Evolutionary conservation across 2,797 vertebrate genomes (phyloP).

Genomic region (Lates japonicus): DNA sequence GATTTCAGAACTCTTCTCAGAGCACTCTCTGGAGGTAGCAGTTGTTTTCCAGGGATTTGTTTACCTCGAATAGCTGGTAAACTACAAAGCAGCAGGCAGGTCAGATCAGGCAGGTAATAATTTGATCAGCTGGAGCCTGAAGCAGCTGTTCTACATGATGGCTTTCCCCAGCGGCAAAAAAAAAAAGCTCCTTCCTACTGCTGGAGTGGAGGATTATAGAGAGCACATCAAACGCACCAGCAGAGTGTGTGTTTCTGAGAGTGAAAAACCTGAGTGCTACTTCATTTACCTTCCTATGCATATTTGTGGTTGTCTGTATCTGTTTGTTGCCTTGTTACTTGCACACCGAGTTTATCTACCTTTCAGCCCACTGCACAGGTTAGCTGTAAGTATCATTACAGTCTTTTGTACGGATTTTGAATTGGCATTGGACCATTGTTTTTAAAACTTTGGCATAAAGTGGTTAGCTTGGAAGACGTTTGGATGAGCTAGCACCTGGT

Average conservation of each 20-base stretch:
- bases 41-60: slow-evolving; percentile 57
- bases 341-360: background rate
- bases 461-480: no score
- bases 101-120: slow-evolving; percentile 71
- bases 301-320: background rate
- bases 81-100: slow-evolving; percentile 67
- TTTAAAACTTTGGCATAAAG: no score
- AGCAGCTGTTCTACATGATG: slow-evolving; percentile 74
- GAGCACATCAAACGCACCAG: slow-evolving; percentile 58
- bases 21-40: background rate
- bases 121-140: slow-evolving; percentile 58
- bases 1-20: background rate
- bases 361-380: background rate
- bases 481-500: no score
- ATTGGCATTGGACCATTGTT: no score
- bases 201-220: slow-evolving; percentile 43
- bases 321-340: background rate
- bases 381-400: no score
- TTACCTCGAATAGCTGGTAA: slow-evolving; percentile 47
- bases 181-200: slow-evolving; percentile 33
- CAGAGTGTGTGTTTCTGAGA: slow-evolving; percentile 14
- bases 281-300: slow-evolving; percentile 14
- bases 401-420: no score
- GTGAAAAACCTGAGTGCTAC: slow-evolving; percentile 21
- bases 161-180: slow-evolving; percentile 44